These are phyloP conservation scores for Autographa gamma DNA, from an alignment of 2,888 invertebrate species.

Conservation along the genomic window DNA sequence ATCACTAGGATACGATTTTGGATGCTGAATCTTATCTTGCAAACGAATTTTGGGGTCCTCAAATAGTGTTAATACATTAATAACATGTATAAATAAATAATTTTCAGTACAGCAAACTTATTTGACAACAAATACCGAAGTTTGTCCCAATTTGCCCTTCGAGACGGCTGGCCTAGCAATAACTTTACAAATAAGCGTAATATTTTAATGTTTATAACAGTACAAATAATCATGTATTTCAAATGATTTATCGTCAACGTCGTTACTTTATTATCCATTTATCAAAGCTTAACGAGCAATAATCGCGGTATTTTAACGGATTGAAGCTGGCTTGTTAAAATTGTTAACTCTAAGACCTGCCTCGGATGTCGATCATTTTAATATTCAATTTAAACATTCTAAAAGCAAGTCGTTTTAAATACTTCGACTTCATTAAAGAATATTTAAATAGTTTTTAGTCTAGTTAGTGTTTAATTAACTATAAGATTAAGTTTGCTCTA, in stretches of 20 bases:
- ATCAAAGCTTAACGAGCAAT: conserved; percentile 82
- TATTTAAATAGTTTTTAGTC: conserved; percentile 45
- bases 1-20: too few species aligned
- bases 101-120: not conserved
- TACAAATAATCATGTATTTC: conserved; percentile 62
- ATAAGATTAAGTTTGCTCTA: conserved; percentile 32
- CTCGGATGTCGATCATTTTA: conserved; percentile 65
- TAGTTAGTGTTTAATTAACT: conserved; percentile 41
- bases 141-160: conserved; percentile 7
- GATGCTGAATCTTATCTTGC: too few species aligned
- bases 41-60: too few species aligned
- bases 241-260: conserved; percentile 73
- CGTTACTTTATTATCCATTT: conserved; percentile 82
- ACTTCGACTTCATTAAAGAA: conserved; percentile 51
- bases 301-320: conserved; percentile 75
- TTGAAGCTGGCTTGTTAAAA: conserved; percentile 75
- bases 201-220: conserved; percentile 49
- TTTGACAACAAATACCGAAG: not conserved
- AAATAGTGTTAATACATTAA: too few species aligned
- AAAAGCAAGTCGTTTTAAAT: conserved; percentile 43
- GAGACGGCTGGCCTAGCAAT: conserved; percentile 18
- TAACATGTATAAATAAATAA: too few species aligned
- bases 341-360: conserved; percentile 65
- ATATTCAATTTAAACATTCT: conserved; percentile 62
- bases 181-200: conserved; percentile 47